Evolutionary conservation across 1,140 invertebrate genomes (phyloP), one percentile per base, ranked within the genome.

Genomic region (Vollenhovia emeryi): DNA sequence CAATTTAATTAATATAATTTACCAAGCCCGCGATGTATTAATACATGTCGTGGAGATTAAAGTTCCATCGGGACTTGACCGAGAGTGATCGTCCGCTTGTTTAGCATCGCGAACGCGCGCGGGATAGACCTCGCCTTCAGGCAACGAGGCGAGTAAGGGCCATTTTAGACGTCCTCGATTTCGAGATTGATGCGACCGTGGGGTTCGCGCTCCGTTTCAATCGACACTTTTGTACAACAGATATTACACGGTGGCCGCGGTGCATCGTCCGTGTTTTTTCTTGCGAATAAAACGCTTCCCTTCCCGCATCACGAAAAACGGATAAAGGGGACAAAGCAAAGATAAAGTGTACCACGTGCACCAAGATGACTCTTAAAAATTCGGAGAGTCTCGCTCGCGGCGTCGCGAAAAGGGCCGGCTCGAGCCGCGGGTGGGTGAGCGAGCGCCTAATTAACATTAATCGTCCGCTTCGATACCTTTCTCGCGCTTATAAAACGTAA

Each of bases 1-100:
- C 88, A 86, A 88, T 89, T 90, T 92, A 91, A 92, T 92, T 91
- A 89, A 88, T 91, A 90, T 92, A 91, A 92, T 92, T 87, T 85
- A 86, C 84, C 66, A 76, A 62, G 71, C 84, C 57, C 80, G 60
- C 80, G 59, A 85, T 74, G 62, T 85, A 90, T 87, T 92, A 91
- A 91, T 87, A 89, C 48, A 84, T 64, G 50, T 82, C 48, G 74
- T 48, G 18, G 73, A 80, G 66, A 89, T 89, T 86, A 85, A 73
- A 84, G 62, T 85, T 36, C 71, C 69, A 57, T 71, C 48, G 73
- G 6, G 76, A 84, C 36, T 55, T 64, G 30, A 66, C 40, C 85
- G 66, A 40, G 68, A 82, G 71, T 52, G 74, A 87, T 82, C 75
- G 48, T 52, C 27, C 24, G 59, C 66, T 80, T 82, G 62, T 82